A percentile compares a stretch with the other conserved stretches of the same genome.
These are phyloP conservation scores for Nibea albiflora DNA, from an alignment of 2,113 vertebrate genomes.

Conservation along the genomic window DNA sequence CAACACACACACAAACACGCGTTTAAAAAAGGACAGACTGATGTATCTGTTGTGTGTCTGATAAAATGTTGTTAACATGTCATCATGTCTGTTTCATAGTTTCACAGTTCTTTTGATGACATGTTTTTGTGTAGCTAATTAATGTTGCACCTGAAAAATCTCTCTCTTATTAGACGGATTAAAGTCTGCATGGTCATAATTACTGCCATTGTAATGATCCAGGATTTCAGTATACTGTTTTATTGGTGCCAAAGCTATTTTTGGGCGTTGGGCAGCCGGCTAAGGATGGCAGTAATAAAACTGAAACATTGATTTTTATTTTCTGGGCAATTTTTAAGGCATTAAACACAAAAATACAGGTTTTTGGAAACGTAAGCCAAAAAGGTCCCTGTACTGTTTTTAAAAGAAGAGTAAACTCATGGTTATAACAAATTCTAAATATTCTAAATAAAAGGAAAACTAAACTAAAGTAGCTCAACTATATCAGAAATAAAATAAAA, in stretches of 20 bases:
- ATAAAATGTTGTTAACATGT: not conserved
- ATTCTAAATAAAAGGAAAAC: no score
- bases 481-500: no score
- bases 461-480: no score
- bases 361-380: not conserved
- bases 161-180: not conserved
- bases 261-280: not conserved
- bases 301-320: not conserved
- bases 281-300: not conserved
- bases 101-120: not conserved
- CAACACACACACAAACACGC: not conserved
- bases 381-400: no score
- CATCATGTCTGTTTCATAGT: not conserved
- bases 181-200: not conserved
- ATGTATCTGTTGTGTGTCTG: not conserved
- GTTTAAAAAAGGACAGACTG: not conserved
- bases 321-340: not conserved
- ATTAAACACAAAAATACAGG: not conserved
- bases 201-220: not conserved
- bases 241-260: not conserved
- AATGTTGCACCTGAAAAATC: not conserved
- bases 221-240: not conserved
- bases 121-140: not conserved
- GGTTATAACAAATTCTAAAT: no score
- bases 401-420: no score